Conservation (phyloP, 2,888 invertebrate species). For the Prionchulus punctatus region DNA sequence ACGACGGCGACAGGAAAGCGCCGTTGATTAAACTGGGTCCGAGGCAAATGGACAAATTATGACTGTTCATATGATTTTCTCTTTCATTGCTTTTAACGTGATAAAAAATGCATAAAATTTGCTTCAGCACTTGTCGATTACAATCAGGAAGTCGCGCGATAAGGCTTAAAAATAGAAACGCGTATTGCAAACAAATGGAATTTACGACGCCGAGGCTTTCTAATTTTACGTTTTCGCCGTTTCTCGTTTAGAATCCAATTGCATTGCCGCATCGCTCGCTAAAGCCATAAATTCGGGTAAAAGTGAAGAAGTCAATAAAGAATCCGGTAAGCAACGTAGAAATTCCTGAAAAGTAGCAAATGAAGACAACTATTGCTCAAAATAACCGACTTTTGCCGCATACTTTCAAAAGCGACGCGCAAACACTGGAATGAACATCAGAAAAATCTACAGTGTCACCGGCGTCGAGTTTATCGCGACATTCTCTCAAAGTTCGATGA, state of each 20-base stretch:
- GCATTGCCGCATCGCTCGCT: too few species aligned
- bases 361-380: neutral
- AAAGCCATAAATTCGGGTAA: too few species aligned
- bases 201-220: neutral
- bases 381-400: constrained; percentile 18
- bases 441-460: constrained; percentile 42
- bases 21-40: constrained; percentile 58
- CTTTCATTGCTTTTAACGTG: constrained; percentile 58
- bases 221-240: neutral
- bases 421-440: constrained; percentile 55
- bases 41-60: constrained; percentile 70
- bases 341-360: constrained; percentile 44
- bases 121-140: constrained; percentile 57
- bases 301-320: constrained; percentile 47
- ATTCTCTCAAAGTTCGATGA: constrained; percentile 48
- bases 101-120: constrained; percentile 64
- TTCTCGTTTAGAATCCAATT: neutral
- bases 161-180: constrained; percentile 34
- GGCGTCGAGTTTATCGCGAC: constrained; percentile 55
- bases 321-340: constrained; percentile 60
- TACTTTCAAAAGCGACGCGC: constrained; percentile 59
- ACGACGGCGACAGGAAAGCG: neutral
- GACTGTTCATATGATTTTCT: constrained; percentile 66
- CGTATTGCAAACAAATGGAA: neutral
- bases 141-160: constrained; percentile 50